Evolutionary conservation across 2,113 vertebrate genomes (phyloP).

Genomic region (Stictonetta naevosa): DNA sequence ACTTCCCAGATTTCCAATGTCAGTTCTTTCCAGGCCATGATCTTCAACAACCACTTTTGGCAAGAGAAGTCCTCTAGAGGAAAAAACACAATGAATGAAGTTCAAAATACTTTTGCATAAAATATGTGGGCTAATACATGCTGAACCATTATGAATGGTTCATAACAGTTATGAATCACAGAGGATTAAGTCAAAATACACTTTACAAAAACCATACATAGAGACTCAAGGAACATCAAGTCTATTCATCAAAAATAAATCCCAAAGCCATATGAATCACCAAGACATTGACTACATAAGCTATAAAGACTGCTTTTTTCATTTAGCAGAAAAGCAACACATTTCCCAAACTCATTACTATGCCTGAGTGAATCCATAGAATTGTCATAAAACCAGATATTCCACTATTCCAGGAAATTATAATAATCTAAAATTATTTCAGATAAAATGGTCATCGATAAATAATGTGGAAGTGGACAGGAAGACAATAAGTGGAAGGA

Average conservation of each 20-base stretch:
- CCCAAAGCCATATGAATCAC: not conserved
- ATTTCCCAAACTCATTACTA: not conserved
- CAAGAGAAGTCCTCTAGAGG: slow-evolving; percentile 83
- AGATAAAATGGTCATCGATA: not conserved
- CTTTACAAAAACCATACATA: not conserved
- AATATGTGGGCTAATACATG: not conserved
- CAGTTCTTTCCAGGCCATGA: slow-evolving; percentile 84
- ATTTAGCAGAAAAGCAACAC: not conserved
- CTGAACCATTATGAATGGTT: not conserved
- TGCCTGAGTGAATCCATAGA: not conserved
- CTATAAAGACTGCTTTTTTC: not conserved
- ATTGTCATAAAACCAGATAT: not conserved
- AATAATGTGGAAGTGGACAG: not conserved
- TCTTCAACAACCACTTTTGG: slow-evolving; percentile 83
- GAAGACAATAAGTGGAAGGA: not conserved
- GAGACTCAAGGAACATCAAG: not conserved
- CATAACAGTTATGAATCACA: not conserved
- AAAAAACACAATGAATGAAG: not conserved
- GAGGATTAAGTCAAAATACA: not conserved
- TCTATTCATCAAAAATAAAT: not conserved
- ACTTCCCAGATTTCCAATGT: slow-evolving; percentile 84
- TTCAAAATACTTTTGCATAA: not conserved
- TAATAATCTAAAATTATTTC: not conserved
- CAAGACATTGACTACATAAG: not conserved
- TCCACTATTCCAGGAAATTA: not conserved